These are phyloP conservation scores for Lampris megalopsis DNA, from an alignment of 2,113 vertebrate species.

Conservation along the genomic window DNA sequence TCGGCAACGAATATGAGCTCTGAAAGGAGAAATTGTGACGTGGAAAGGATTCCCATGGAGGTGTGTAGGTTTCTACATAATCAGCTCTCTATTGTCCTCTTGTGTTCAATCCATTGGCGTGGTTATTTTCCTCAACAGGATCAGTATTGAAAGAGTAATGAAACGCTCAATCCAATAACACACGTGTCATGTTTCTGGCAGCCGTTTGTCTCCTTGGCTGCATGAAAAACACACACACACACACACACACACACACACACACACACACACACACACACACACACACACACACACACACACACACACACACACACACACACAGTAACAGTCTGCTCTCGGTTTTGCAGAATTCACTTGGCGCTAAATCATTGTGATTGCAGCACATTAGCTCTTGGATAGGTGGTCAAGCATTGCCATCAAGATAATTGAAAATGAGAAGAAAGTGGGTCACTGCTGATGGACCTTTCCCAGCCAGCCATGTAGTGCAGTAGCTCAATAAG, in stretches of 20 bases:
- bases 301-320: neutral
- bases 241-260: too few species aligned
- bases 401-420: constrained; percentile 65
- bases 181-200: neutral
- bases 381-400: constrained; percentile 56
- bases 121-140: neutral
- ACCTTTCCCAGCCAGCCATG: constrained; percentile 8
- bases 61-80: constrained; percentile 3
- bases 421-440: constrained; percentile 65
- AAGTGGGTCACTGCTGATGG: constrained; percentile 47
- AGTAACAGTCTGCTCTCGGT: constrained; percentile 20
- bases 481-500: constrained; percentile 7
- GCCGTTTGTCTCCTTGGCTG: too few species aligned
- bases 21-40: constrained; percentile 9
- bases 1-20: neutral
- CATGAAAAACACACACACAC: too few species aligned
- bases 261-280: too few species aligned
- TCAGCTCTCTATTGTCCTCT: constrained; percentile 2
- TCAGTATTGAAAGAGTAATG: neutral
- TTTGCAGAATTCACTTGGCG: constrained; percentile 4
- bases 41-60: constrained; percentile 13
- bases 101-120: neutral
- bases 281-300: too few species aligned
- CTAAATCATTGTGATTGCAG: constrained; percentile 61
- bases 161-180: constrained; percentile 27